Base-by-base conservation (phyloP, 2,797 vertebrate genomes). In the Poeciliopsis paucimaculata region DNA sequence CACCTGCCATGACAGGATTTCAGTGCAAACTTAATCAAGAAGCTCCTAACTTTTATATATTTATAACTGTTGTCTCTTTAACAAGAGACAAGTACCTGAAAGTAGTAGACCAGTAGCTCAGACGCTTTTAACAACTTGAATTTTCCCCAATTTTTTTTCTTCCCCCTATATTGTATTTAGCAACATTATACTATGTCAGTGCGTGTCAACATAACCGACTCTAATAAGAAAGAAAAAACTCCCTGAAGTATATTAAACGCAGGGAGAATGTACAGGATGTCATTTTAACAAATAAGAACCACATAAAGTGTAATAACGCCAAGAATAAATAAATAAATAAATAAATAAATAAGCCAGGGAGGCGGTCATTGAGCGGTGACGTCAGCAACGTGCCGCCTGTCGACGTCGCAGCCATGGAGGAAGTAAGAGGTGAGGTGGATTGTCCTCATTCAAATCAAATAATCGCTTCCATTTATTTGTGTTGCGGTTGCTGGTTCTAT, bases 361-460 rank as follows among this genome's bases (percentile, higher is more conserved):
- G 36, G 36, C 39, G 20, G 23, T 26, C 66, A n/a, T 43, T 43
- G 62, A 66, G 62, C 0, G 62, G 39, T 68, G 66, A 95, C 94
- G 94, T 95, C 91, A 92, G n/a, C 23, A 0, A 2, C n/a, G n/a
- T 23, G 31, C 73, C 82, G 83, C 60, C 87, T 66, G 77, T 34
- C 15, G 82, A 84, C 91, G 88, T 87, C 43, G 88, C 92, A 89
- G 90, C 77, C 89, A 96, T 96, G 96, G 95, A 95, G 95, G 95
- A 96, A 94, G 95, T 96, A 34, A 92, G 93, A 96, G 96, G 96
- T 96, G 60, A 94, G 94, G 78, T 78, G 71, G 66, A 28, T 55
- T 20, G 72, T 84, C 87, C 41, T 90, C 73, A 76, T 72, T 76
- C 51, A 45, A 9, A 46, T 7, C 43, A 45, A 7, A 81, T 28